Base-by-base conservation (phyloP, 1,140 invertebrate genomes). In the Lepidurus couesii region DNA sequence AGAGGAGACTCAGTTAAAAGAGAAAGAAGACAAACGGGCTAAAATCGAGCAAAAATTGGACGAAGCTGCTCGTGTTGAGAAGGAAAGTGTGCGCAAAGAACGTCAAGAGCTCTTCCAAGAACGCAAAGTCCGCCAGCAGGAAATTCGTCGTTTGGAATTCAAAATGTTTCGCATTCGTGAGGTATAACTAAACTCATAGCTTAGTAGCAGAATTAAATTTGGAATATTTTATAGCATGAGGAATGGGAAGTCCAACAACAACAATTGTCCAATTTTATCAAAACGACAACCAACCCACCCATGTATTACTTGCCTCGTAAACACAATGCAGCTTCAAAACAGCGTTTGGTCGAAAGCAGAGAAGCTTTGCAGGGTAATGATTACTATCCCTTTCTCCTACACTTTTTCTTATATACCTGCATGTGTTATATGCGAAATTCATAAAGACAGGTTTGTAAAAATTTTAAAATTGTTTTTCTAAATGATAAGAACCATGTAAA, bases 31-130 rank as follows among this genome's bases (percentile, higher is more conserved):
- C 80, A 93, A 93, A 85, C 89, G 92, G 83, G 93, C 93, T 11
- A 90, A 95, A 87, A 93, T 98, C 44, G 96, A 98, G 85, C 91
- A 93, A 79, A 95, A 97, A 85, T 89, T 98, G 44, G 96, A 98
- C 84, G 93, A 96, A 83, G 93, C 94, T 83, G 93, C 94, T 74
- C 88, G 92, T 76, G 88, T 91, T 83, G 95, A 98, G 84, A 94
- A 92, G 82, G 94, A 95, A 83, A 90, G 92, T 82, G 86, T 97
- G 43, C 91, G 91, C 83, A 91, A 91, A 82, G 94, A 97, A 85
- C 88, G 93, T 74, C 91, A 94, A 84, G 91, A 94, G 80, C 85
- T 98, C 65, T 96, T 97, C 85, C 87, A 90, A 13, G 92, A 94
- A 77, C 88, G 94, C 73, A 94, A 94, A 84, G 89, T 91, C 79